phyloP scores from a whole-genome alignment of 2,113 vertebrate genomes.

The Lepisosteus oculatus region DNA sequence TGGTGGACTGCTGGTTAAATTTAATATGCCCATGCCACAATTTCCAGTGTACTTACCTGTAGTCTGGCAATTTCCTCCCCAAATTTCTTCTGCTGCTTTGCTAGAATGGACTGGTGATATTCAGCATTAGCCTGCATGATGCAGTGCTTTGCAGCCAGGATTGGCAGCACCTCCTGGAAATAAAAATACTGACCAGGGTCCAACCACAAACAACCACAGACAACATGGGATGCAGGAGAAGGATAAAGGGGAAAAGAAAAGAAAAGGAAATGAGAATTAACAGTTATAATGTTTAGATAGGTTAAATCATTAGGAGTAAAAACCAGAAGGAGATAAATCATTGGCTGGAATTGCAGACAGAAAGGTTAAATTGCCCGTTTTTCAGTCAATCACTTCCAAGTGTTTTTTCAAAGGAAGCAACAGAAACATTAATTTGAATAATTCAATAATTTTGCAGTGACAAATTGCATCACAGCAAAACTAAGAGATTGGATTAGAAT shows the following conservation, averaged over 20 bases:
- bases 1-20: too few relatives aligned
- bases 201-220: conserved; percentile 83
- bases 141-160: conserved; percentile 95
- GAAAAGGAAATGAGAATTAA: conserved; percentile 84
- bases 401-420: too few relatives aligned
- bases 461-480: too few relatives aligned
- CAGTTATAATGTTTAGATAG: conserved; percentile 58
- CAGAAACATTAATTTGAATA: too few relatives aligned
- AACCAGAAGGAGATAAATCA: conserved; percentile 24
- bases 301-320: conserved; percentile 58
- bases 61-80: conserved; percentile 94
- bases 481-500: too few relatives aligned
- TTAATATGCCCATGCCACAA: too few relatives aligned
- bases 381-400: too few relatives aligned
- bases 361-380: too few relatives aligned
- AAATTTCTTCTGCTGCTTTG: conserved; percentile 95
- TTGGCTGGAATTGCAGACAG: conserved; percentile 8
- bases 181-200: conserved; percentile 99
- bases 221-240: conserved; percentile 85
- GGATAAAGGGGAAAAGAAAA: conserved; percentile 81
- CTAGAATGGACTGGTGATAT: conserved; percentile 85
- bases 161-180: conserved; percentile 98
- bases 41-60: conserved; percentile 67
- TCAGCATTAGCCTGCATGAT: conserved; percentile 97
- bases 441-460: too few relatives aligned